Evolutionary conservation across 2,888 invertebrate species (phyloP), one percentile per base, ranked within the genome.

Genomic region (Acleris sparsana): DNA sequence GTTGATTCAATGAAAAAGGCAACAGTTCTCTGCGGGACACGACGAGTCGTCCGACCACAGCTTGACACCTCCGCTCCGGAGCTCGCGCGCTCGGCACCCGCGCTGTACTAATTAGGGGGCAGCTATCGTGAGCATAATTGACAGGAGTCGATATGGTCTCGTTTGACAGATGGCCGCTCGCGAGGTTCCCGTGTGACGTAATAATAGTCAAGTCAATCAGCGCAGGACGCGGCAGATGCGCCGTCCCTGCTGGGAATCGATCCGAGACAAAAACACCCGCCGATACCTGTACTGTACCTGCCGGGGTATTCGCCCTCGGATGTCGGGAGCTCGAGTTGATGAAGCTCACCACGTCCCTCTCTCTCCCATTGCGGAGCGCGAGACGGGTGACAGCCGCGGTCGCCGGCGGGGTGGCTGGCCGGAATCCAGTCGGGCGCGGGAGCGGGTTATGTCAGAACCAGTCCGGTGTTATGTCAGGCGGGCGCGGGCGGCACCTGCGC

Each of bases 381-480:
- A 13, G 53, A 39, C 39, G 53, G 53, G 70, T 58, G 67, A 65
- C 69, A 68, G 69, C 68, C 69, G 69, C 68, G 63, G 64, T 18
- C 25, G 29, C n/a, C 33, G 4, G 33, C 33, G 18, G 53, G 39
- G 29, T 18, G 17, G 58, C 5, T 11, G 25, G 46, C 25, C 63
- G 59, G 63, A 44, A 63, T 63, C 63, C 73, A 68, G 73, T 51
- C 48, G 58, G 48, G 57, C 62, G 69, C 74, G 69, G 73, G 75
- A 71, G 72, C 76, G 72, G 69, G 74, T 77, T 75, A 72, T 75
- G 75, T 73, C 74, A 70, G 76, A 80, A 78, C 82, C 82, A 77
- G 84, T 81, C 81, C 75, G 73, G 75, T 73, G 81, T 80, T 76
- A 79, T 77, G 78, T 79, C 80, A 79, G 65, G 63, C 67, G 64